phyloP scores from a whole-genome alignment of 1,140 invertebrate species.

The Micrasema minimum region DNA sequence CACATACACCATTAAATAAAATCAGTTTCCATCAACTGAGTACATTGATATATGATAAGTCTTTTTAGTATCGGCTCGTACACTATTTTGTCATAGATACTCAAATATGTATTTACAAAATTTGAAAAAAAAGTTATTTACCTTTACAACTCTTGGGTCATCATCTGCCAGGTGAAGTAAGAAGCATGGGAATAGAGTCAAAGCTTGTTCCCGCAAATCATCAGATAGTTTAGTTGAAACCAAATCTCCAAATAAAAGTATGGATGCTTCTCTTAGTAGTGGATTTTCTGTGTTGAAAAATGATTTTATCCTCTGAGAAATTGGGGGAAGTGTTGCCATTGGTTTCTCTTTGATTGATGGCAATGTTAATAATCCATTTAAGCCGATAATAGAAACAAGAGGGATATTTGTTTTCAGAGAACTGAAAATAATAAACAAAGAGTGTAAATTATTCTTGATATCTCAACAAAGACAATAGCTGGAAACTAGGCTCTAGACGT shows the following conservation, averaged over 20 bases:
- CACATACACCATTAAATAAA: too few species aligned
- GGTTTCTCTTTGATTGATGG: slow-evolving; percentile 58
- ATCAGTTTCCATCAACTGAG: too few species aligned
- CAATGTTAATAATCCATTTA: slow-evolving; percentile 66
- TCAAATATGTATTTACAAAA: too few species aligned
- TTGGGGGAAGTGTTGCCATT: slow-evolving; percentile 58
- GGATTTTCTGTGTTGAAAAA: slow-evolving; percentile 65
- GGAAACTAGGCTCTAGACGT: too few species aligned
- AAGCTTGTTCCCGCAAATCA: slow-evolving; percentile 76
- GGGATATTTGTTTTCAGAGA: slow-evolving; percentile 66
- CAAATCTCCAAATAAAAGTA: slow-evolving; percentile 79
- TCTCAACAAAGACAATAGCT: too few species aligned
- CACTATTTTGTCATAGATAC: too few species aligned
- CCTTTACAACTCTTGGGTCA: slow-evolving; percentile 75
- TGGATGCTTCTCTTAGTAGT: slow-evolving; percentile 71
- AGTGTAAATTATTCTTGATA: slow-evolving; percentile 1
- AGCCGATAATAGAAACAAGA: slow-evolving; percentile 68
- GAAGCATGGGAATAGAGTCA: slow-evolving; percentile 78
- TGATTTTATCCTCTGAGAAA: slow-evolving; percentile 64
- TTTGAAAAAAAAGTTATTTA: too few species aligned
- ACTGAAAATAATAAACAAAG: slow-evolving; percentile 53
- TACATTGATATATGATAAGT: too few species aligned
- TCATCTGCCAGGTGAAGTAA: slow-evolving; percentile 78
- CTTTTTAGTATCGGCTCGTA: too few species aligned
- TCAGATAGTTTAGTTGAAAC: slow-evolving; percentile 65